Conservation (phyloP, 2,888 invertebrate species). For the Sarcophaga caerulescens region DNA sequence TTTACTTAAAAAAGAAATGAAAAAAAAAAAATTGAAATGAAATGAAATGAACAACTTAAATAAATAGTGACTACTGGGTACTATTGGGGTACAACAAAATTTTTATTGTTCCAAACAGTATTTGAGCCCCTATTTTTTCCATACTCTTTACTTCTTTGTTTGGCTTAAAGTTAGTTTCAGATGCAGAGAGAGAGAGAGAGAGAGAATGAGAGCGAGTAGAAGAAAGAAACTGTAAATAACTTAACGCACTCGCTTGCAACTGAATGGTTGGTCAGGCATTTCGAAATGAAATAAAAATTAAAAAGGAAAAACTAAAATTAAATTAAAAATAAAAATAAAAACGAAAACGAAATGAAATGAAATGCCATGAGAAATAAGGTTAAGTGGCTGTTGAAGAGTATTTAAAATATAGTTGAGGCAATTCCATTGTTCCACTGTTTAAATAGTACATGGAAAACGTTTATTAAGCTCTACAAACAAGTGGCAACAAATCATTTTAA, state of each 20-base stretch:
- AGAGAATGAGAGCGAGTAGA: not conserved
- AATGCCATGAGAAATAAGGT: constrained; percentile 41
- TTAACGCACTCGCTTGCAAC: constrained; percentile 39
- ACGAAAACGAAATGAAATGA: not conserved
- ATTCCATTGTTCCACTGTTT: not conserved
- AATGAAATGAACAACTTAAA: not conserved
- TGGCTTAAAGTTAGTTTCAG: not conserved
- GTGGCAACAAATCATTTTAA: not conserved
- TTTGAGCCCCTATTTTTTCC: too few species aligned
- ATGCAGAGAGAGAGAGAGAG: not conserved
- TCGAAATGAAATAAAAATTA: not conserved
- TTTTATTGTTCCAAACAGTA: not conserved
- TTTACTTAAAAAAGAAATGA: not conserved
- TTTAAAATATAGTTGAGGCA: constrained; percentile 30
- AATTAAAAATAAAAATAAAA: not conserved
- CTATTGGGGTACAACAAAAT: not conserved
- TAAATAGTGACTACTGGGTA: not conserved
- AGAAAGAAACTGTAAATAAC: constrained; percentile 44
- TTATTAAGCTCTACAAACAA: not conserved
- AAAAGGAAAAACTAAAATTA: not conserved
- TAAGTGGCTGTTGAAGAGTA: constrained; percentile 47
- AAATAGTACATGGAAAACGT: not conserved
- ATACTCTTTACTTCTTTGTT: not conserved
- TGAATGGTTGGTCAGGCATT: not conserved
- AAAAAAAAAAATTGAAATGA: not conserved